Evolutionary conservation across 2,888 invertebrate species (phyloP).

Genomic region (Trachelus iudaicus): DNA sequence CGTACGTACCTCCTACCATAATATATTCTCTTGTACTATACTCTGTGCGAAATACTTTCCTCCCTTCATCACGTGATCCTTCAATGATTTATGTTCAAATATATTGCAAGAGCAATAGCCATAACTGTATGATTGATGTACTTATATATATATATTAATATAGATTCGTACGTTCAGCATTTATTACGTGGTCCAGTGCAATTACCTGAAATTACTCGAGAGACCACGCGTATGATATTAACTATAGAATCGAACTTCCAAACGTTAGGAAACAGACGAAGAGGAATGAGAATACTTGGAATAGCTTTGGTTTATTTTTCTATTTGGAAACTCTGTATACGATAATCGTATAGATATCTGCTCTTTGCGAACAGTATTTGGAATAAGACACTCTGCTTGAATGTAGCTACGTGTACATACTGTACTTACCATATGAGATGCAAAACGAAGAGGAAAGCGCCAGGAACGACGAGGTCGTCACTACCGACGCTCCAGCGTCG

Average conservation of each 20-base stretch:
- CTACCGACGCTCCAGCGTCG: constrained; percentile 90
- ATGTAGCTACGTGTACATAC: neutral
- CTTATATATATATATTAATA: neutral
- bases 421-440: constrained; percentile 81
- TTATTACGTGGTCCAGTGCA: neutral
- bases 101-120: neutral
- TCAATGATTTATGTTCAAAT: neutral
- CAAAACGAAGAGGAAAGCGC: constrained; percentile 78
- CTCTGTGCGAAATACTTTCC: neutral
- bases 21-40: neutral
- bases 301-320: neutral
- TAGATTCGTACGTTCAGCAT: neutral
- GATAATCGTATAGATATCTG: neutral
- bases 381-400: neutral
- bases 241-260: neutral
- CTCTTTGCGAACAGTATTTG: no score
- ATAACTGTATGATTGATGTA: neutral
- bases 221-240: neutral
- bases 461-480: constrained; percentile 88
- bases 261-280: neutral
- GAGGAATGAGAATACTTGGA: neutral
- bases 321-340: neutral
- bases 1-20: neutral
- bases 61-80: neutral
- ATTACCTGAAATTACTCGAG: neutral